Conservation (phyloP, 2,797 vertebrate genomes). For the Aeoliscus strigatus region DNA sequence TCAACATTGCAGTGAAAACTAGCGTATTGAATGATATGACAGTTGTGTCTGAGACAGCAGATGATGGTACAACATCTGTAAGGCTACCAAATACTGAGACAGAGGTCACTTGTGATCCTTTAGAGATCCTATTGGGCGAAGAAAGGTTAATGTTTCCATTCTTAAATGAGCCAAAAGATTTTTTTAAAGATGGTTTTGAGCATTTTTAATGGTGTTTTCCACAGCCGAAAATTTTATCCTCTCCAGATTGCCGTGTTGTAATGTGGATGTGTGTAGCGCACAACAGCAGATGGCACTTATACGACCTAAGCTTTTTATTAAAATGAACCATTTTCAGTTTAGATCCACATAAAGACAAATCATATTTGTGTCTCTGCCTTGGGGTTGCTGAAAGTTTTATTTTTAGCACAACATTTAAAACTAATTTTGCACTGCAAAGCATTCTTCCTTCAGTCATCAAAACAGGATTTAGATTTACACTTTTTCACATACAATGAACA, state of each 20-base stretch:
- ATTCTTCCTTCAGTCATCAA: too few relatives aligned
- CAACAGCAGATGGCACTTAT: conserved; percentile 27
- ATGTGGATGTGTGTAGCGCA: conserved; percentile 1
- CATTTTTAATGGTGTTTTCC: conserved; percentile 31
- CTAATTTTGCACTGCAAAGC: too few relatives aligned
- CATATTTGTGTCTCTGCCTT: too few relatives aligned
- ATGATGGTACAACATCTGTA: conserved; percentile 11
- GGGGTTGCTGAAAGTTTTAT: too few relatives aligned
- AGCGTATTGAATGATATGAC: conserved; percentile 32
- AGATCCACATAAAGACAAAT: too few relatives aligned
- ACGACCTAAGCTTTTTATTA: conserved; percentile 8
- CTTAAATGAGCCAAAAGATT: too few relatives aligned
- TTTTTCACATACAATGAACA: too few relatives aligned
- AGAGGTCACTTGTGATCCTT: conserved; percentile 1
- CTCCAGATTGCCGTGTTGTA: conserved; percentile 13
- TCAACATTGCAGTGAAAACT: conserved; percentile 22
- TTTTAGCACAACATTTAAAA: too few relatives aligned
- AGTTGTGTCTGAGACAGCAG: conserved; percentile 21
- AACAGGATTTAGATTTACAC: too few relatives aligned
- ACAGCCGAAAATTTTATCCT: conserved; percentile 30
- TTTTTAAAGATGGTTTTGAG: conserved; percentile 17
- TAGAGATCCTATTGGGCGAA: background rate
- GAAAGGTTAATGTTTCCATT: too few relatives aligned
- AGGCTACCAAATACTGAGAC: conserved; percentile 15
- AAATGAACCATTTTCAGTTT: too few relatives aligned